Base-by-base conservation (phyloP, 2,888 invertebrate genomes). In the Acanthoscelides obtectus region DNA sequence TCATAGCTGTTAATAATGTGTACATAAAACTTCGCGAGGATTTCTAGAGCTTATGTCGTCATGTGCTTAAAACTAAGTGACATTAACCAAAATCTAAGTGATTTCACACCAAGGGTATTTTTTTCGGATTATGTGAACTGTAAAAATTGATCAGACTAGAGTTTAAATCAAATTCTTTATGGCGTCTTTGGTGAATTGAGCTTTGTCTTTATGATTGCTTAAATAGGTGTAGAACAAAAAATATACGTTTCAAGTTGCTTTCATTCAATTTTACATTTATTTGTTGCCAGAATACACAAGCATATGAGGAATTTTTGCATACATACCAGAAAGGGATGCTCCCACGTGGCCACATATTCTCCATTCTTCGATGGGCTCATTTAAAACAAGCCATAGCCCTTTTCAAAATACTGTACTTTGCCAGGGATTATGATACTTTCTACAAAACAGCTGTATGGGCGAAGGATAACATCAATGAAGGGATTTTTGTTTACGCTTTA, bases 351-450 rank as follows among this genome's bases (percentile, higher is more conserved):
- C 87, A 90, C 75, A 86, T 90, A 19, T 92, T 90, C 87, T 90
- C 91, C 20, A 86, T 88, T 81, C 88, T 88, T 81, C 87, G 91
- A 81, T 86, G 88, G 70, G 84, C 87, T 64, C 91, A 93, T 72
- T 86, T 88, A 69, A 87, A 89, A 78, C 90, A 94, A 81, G 90
- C 89, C 12, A 81, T 88, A 3, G 88, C 89, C 5, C 84, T 94
- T 22, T 91, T 91, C 85, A 89, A 91, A 80, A 86, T 91, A 71
- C 87, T 94, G 76, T 89, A 88, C 85, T 90, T 90, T 72, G 91
- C 93, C 76, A 92, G 91, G 82, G 90, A 92, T 82, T 93, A 89
- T 82, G 88, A 89, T 22, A 91, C 91, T 64, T 92, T 94, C 86
- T 88, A 89, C 83, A 88, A 89, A 77, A 90, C 91, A 12, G 92